phyloP scores from a whole-genome alignment of 2,888 invertebrate genomes.

The Scaptomyza flava region DNA sequence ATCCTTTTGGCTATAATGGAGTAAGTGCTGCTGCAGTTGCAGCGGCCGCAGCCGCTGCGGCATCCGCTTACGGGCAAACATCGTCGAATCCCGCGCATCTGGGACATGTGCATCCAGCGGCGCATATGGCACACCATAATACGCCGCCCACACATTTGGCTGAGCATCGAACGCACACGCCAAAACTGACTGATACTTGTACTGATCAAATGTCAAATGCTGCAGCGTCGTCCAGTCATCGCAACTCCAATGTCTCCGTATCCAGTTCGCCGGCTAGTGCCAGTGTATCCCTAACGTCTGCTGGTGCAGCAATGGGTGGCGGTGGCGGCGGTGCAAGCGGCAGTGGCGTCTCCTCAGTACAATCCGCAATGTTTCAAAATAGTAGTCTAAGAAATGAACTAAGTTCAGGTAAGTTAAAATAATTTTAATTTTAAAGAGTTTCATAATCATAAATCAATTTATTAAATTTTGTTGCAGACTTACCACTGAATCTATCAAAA shows the following conservation, averaged over 20 bases:
- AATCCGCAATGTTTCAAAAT: conserved; percentile 82
- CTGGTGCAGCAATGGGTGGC: conserved; percentile 40
- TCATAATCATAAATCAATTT: background rate
- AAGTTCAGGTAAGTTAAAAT: conserved; percentile 82
- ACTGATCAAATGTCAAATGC: conserved; percentile 66
- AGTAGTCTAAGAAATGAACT: conserved; percentile 84
- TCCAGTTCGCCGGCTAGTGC: conserved; percentile 67
- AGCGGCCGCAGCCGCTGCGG: conserved; percentile 76
- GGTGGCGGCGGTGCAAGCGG: conserved; percentile 31
- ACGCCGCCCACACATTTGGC: conserved; percentile 69
- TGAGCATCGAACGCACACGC: conserved; percentile 62
- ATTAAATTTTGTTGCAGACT: conserved; percentile 88
- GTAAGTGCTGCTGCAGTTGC: conserved; percentile 79
- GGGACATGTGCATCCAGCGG: conserved; percentile 58
- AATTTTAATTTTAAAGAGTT: background rate
- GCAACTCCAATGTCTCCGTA: conserved; percentile 49
- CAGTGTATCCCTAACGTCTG: conserved; percentile 55
- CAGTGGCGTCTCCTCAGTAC: conserved; percentile 58
- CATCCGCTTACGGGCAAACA: conserved; percentile 73
- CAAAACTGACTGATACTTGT: conserved; percentile 78
- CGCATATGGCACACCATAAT: conserved; percentile 43
- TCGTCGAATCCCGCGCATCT: conserved; percentile 52
- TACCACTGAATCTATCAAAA: conserved; percentile 95
- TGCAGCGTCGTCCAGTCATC: conserved; percentile 73
- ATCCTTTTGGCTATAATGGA: conserved; percentile 82